A percentile compares a stretch with the other conserved stretches of the same genome.
These are phyloP conservation scores for Belgica antarctica DNA, from an alignment of 2,888 invertebrate species.

Conservation along the genomic window DNA sequence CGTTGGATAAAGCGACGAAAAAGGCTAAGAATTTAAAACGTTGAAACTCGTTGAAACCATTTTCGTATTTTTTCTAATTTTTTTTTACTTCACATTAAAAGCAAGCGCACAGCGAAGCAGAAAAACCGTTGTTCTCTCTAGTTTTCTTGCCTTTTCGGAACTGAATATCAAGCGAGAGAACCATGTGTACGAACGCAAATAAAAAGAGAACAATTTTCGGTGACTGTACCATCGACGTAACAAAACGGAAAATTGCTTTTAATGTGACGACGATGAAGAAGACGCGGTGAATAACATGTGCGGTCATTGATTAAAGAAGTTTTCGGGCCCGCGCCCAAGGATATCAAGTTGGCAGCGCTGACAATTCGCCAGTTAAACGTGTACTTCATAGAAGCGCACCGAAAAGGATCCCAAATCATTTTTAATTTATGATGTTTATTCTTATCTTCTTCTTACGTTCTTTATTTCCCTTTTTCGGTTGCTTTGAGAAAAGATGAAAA, in stretches of 20 bases:
- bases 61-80: not conserved
- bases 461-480: not conserved
- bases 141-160: constrained; percentile 24
- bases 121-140: constrained; percentile 5
- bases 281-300: not conserved
- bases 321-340: not conserved
- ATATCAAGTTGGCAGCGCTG: not conserved
- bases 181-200: too few relatives aligned
- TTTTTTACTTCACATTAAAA: constrained; percentile 9
- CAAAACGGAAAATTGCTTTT: constrained; percentile 13
- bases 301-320: constrained; percentile 3
- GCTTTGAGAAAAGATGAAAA: not conserved
- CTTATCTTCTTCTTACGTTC: not conserved
- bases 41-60: constrained; percentile 19
- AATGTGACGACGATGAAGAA: constrained; percentile 15
- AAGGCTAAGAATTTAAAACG: constrained; percentile 1
- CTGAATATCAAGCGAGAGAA: constrained; percentile 10
- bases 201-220: constrained; percentile 8
- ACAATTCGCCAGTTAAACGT: too few relatives aligned
- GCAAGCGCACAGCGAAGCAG: constrained; percentile 26
- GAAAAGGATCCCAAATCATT: constrained; percentile 10
- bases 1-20: not conserved
- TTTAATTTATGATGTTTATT: not conserved
- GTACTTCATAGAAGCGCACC: not conserved
- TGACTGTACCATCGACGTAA: constrained; percentile 24